Conservation (phyloP, 2,888 invertebrate species). For the Brenthis daphne region DNA sequence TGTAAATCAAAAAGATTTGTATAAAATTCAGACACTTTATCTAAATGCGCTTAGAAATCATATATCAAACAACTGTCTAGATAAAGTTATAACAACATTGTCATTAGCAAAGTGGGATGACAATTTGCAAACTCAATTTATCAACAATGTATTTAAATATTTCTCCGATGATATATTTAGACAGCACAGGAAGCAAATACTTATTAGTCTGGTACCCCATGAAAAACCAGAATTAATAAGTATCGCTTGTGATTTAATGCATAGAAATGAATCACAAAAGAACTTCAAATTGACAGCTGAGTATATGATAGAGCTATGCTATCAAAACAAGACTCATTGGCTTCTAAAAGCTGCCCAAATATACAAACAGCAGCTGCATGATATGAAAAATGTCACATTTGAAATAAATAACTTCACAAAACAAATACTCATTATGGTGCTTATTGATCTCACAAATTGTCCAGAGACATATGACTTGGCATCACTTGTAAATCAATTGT, state of each 20-base stretch:
- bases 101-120: slow-evolving; percentile 66
- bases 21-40: slow-evolving; percentile 63
- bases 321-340: slow-evolving; percentile 76
- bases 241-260: slow-evolving; percentile 61
- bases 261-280: slow-evolving; percentile 68
- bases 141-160: slow-evolving; percentile 58
- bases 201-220: slow-evolving; percentile 69
- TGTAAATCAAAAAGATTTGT: slow-evolving; percentile 45
- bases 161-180: slow-evolving; percentile 63
- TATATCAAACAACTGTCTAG: slow-evolving; percentile 58
- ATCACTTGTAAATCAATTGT: slow-evolving; percentile 70
- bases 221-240: slow-evolving; percentile 63
- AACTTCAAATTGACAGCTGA: slow-evolving; percentile 75
- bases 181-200: slow-evolving; percentile 72
- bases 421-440: slow-evolving; percentile 76
- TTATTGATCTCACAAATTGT: slow-evolving; percentile 75
- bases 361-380: slow-evolving; percentile 70
- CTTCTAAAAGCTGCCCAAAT: slow-evolving; percentile 73
- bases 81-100: slow-evolving; percentile 64
- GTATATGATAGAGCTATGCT: slow-evolving; percentile 77
- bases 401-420: slow-evolving; percentile 78
- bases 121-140: slow-evolving; percentile 55
- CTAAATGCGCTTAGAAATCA: slow-evolving; percentile 64
- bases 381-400: slow-evolving; percentile 74
- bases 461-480: slow-evolving; percentile 73